Base-by-base conservation (phyloP, 2,888 invertebrate genomes). In the Euzophera pinguis region DNA sequence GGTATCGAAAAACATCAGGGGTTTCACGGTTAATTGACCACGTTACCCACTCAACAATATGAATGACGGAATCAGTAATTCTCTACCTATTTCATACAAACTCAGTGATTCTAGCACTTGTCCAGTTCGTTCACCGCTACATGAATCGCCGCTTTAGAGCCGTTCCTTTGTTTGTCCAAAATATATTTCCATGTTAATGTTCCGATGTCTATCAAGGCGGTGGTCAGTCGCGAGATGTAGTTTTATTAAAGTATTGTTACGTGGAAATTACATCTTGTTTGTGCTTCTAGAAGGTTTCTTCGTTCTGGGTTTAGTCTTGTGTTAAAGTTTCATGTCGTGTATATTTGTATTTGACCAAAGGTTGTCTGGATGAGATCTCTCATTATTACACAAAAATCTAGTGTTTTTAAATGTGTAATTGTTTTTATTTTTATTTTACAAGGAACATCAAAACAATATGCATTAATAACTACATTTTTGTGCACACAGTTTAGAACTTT, bases 71-170 rank as follows among this genome's bases (percentile, higher is more conserved):
- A n/a, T n/a, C n/a, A n/a, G n/a, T n/a, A n/a, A 5, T 2, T 22
- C 22, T 5, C 22, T 5, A 16, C 27, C 42, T 42, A 42, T 42
- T 42, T 42, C 5, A 27, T 27, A 12, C 6, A 12, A 4, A 7
- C n/a, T 42, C 42, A 42, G 6, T 12, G 22, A 4, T 22, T 12
- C 6, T 22, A 42, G 42, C 27, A 22, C 42, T 42, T 42, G 42
- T 42, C 42, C 42, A 22, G 42, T 22, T n/a, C 16, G 39, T 38
- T n/a, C 42, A 17, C 42, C 42, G 42, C 41, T 3, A n/a, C 42
- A 42, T 42, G 42, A 42, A 42, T 42, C 42, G 42, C 42, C 42
- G 27, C 42, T 42, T 42, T 42, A 42, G 22, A 22, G 42, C 12
- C 22, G 27, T 29, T 13, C 5, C 29, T 29, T 43, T 43, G 29